These are phyloP conservation scores for Muraenolepis orangiensis DNA, from an alignment of 2,797 vertebrate species.

Conservation along the genomic window DNA sequence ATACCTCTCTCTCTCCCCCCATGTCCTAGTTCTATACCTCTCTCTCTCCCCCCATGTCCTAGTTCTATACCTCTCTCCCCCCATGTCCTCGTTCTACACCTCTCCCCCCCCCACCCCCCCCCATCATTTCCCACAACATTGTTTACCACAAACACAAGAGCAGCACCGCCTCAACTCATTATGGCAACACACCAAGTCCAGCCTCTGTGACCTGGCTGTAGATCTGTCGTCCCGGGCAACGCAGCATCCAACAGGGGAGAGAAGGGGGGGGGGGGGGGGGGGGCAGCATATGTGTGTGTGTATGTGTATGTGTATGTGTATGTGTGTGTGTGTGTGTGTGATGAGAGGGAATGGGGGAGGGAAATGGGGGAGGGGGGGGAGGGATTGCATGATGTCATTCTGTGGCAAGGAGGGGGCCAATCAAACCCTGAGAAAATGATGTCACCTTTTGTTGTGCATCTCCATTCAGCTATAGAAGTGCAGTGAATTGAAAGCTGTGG, in stretches of 20 bases:
- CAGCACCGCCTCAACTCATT: constrained; percentile 64
- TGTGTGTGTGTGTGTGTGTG: constrained; percentile 5
- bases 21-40: neutral
- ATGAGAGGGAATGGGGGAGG: constrained; percentile 31
- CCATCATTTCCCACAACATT: constrained; percentile 67
- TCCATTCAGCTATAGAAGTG: constrained; percentile 88
- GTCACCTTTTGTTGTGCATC: constrained; percentile 83
- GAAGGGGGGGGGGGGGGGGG: constrained; percentile 34
- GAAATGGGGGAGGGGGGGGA: constrained; percentile 27
- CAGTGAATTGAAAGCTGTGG: constrained; percentile 82
- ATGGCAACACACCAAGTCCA: constrained; percentile 70
- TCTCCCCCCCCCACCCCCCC: constrained; percentile 7
- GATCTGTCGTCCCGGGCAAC: constrained; percentile 77
- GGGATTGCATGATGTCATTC: constrained; percentile 83
- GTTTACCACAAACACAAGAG: constrained; percentile 70
- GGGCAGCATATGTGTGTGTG: constrained; percentile 42
- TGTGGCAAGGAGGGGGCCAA: constrained; percentile 75
- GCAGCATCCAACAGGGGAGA: constrained; percentile 72
- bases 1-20: too few species aligned
- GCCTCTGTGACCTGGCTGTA: constrained; percentile 63
- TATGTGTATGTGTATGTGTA: constrained; percentile 28
- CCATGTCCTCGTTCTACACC: constrained; percentile 5
- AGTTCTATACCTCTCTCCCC: neutral
- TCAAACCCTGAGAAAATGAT: constrained; percentile 80
- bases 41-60: constrained; percentile 17